phyloP scores from a whole-genome alignment of 1,140 invertebrate genomes.

The Polyergus mexicanus region DNA sequence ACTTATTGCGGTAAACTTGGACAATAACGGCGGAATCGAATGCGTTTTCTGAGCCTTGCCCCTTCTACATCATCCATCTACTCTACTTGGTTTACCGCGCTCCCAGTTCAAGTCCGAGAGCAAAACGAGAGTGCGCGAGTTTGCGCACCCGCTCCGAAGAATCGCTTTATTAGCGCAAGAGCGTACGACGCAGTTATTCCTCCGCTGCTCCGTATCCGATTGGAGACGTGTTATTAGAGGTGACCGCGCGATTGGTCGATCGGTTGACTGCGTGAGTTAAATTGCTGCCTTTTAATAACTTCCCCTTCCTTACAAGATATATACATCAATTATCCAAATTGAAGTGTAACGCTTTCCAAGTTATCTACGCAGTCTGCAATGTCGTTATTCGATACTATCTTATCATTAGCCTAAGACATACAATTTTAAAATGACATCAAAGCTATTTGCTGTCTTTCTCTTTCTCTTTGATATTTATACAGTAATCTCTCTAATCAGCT shows the following conservation, averaged over 20 bases:
- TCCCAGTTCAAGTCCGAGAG: neutral
- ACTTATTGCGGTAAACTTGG: conserved; percentile 84
- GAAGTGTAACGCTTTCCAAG: conserved; percentile 55
- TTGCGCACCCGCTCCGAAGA: conserved; percentile 22
- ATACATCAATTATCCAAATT: conserved; percentile 63
- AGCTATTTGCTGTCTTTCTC: conserved; percentile 4
- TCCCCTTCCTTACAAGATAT: conserved; percentile 48
- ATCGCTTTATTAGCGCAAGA: conserved; percentile 58
- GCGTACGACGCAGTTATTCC: conserved; percentile 45
- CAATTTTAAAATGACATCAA: conserved; percentile 42
- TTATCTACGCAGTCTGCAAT: conserved; percentile 58
- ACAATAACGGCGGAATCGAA: conserved; percentile 83
- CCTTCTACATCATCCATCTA: conserved; percentile 6
- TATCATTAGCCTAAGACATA: conserved; percentile 46
- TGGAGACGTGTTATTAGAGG: conserved; percentile 58
- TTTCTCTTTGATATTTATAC: neutral
- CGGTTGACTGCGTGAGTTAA: conserved; percentile 56
- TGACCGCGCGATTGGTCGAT: conserved; percentile 19
- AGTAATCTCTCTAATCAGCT: conserved; percentile 1
- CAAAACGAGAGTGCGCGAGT: neutral
- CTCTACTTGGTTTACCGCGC: neutral
- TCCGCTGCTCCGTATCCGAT: conserved; percentile 38
- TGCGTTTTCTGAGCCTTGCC: conserved; percentile 72
- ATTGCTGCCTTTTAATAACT: conserved; percentile 59
- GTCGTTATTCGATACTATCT: conserved; percentile 59